phyloP scores from a whole-genome alignment of 2,113 vertebrate species.

The Istiophorus platypterus region DNA sequence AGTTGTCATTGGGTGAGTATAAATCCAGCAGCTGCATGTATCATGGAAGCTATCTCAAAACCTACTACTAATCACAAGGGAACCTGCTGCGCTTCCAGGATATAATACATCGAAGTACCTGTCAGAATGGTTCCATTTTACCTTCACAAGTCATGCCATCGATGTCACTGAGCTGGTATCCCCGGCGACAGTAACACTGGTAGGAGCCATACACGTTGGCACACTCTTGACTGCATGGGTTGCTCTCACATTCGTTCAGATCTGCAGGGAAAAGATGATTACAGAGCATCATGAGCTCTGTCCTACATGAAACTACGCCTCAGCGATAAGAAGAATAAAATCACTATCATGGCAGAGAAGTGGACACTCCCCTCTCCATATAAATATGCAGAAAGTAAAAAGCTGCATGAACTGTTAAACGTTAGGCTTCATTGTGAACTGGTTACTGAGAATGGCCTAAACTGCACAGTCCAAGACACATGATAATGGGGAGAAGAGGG shows the following conservation, averaged over 20 bases:
- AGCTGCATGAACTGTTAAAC: too few species aligned
- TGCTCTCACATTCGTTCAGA: conserved; percentile 92
- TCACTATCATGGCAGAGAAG: background rate
- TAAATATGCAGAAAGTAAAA: background rate
- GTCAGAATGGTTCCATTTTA: conserved; percentile 65
- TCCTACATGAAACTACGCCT: background rate
- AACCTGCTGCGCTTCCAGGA: background rate
- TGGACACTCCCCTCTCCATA: background rate
- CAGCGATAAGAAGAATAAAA: background rate
- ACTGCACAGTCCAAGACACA: too few species aligned
- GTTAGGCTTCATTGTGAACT: too few species aligned
- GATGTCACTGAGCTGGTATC: conserved; percentile 96
- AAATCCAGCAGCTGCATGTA: background rate
- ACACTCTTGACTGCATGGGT: conserved; percentile 95
- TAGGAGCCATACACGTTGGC: conserved; percentile 97
- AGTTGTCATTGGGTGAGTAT: background rate
- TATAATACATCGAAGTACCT: background rate
- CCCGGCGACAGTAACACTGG: conserved; percentile 97
- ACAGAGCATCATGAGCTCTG: background rate
- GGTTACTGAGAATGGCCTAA: too few species aligned
- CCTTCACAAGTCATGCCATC: conserved; percentile 96
- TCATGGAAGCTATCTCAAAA: background rate
- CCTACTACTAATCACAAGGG: background rate
- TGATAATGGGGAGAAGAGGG: too few species aligned
- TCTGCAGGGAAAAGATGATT: conserved; percentile 62